A percentile compares a stretch with the other conserved stretches of the same genome.
These are phyloP conservation scores for Onthophagus sagittarius DNA, from an alignment of 2,888 invertebrate species.

Conservation along the genomic window DNA sequence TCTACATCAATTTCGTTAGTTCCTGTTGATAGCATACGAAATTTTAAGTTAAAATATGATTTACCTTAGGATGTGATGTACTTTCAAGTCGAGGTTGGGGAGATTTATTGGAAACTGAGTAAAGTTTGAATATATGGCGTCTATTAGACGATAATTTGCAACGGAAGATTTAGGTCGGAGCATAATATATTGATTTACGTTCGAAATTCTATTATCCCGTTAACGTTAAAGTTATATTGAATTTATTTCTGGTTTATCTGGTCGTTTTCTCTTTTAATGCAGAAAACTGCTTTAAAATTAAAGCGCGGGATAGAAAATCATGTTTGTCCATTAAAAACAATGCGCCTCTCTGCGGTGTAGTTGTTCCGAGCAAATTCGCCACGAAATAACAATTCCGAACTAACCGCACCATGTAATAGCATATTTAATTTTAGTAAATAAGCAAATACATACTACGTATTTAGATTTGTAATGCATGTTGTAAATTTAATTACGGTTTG, in stretches of 20 bases:
- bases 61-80: background rate
- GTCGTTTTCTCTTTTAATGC: background rate
- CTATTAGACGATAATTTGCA: background rate
- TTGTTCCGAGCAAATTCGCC: background rate
- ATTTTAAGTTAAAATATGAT: background rate
- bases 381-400: background rate
- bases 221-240: background rate
- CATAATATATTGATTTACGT: background rate
- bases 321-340: background rate
- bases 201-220: background rate
- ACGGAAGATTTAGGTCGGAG: background rate
- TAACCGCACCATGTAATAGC: background rate
- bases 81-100: background rate
- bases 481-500: background rate
- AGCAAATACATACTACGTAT: background rate
- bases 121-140: background rate
- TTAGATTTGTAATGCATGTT: background rate
- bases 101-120: background rate
- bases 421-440: background rate
- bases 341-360: background rate
- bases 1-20: too few relatives aligned
- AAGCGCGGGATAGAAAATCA: background rate
- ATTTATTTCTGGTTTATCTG: background rate
- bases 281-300: background rate
- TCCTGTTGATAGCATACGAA: background rate